Base-by-base conservation (phyloP, 2,888 invertebrate genomes). In the Drosophila pseudotalamancana region DNA sequence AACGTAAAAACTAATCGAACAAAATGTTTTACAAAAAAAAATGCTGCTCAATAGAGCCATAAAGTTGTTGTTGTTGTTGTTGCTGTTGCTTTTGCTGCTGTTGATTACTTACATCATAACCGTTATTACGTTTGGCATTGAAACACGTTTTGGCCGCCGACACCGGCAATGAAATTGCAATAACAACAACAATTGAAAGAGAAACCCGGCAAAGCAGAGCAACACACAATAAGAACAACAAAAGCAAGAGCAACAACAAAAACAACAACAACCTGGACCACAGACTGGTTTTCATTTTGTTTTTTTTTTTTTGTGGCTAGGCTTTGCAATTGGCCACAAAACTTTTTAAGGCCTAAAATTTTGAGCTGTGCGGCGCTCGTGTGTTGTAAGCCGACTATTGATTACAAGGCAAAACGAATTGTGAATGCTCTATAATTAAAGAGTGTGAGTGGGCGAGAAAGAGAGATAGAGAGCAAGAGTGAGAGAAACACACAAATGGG, bases 81-180 rank as follows among this genome's bases (percentile, higher is more conserved):
- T 37, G 45, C 51, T 54, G 57, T 46, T 55, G 45, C 37, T 50
- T 42, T 50, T 56, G 49, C 25, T 66, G 43, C 54, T 63, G 49
- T 27, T 54, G 42, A 39, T 63, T 35, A 80, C 87, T 85, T 85
- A 87, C 85, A 87, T 85, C 87, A 85, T 83, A 86, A 81, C 87
- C 57, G 82, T 84, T 86, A 82, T 86, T 84, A 86, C 82, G 82
- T 85, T 87, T 87, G 88, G 88, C 86, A 87, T 87, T 87, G 86
- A 87, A 87, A 83, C 83, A 86, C 67, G 83, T 86, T 86, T 83
- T 70, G 69, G 67, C 51, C 29, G 59, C 57, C 65, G 67, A 76
- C 57, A 48, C 84, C 87, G 83, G 87, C 84, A 86, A 81, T 87
- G 84, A 86, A 87, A 83, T 84, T 65, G 76, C 83, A 80, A 51